A percentile compares a stretch with the other conserved stretches of the same genome.
These are phyloP conservation scores for Delphinapterus leucas DNA, from an alignment of 2,113 vertebrate species.

Conservation along the genomic window DNA sequence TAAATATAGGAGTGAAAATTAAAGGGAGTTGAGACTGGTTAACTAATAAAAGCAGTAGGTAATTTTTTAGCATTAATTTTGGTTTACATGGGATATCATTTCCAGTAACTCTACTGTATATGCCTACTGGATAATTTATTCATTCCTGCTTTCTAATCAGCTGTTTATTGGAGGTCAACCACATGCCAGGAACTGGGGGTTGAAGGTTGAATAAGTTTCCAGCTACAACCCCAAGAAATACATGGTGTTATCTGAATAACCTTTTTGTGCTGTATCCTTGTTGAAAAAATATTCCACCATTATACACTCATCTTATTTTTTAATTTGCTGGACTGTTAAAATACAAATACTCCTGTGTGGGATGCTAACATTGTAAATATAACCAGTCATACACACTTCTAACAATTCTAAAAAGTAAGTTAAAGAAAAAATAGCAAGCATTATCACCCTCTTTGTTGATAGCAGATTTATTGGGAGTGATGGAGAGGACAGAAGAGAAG, in stretches of 20 bases:
- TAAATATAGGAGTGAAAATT: neutral
- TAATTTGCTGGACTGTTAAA: neutral
- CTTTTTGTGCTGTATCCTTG: neutral
- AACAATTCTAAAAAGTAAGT: neutral
- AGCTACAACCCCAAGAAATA: neutral
- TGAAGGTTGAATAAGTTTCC: neutral
- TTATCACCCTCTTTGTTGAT: neutral
- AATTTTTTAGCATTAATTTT: neutral
- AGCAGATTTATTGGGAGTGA: neutral
- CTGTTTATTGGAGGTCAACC: neutral
- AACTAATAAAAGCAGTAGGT: neutral
- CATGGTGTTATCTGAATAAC: neutral
- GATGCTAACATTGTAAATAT: neutral
- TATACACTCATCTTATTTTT: too few species aligned
- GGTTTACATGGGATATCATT: neutral
- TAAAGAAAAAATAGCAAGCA: neutral
- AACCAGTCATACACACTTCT: neutral
- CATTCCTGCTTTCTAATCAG: neutral
- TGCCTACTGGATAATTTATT: neutral
- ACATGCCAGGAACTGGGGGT: neutral
- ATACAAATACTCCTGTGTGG: neutral
- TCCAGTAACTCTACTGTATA: neutral
- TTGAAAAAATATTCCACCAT: neutral
- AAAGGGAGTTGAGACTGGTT: neutral
- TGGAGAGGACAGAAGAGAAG: neutral